A percentile compares a stretch with the other conserved stretches of the same genome.
Conservation (phyloP, 2,797 vertebrate genomes). For the Perodicticus potto region DNA sequence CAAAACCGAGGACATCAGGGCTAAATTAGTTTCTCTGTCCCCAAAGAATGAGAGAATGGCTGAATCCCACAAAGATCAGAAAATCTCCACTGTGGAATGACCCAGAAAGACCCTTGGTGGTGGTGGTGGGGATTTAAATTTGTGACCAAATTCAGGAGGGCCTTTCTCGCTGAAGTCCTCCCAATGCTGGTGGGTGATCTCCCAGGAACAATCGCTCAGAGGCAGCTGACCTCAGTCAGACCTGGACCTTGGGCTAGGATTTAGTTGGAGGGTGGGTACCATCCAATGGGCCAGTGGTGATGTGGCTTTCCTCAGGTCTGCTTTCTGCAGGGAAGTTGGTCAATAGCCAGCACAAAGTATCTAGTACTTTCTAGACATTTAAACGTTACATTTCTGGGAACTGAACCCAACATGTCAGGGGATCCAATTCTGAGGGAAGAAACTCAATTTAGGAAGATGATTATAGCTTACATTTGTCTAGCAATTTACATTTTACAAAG, state of each 20-base stretch:
- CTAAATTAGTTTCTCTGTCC: neutral
- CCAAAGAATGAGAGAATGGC: neutral
- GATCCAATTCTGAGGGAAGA: slow-evolving; percentile 45
- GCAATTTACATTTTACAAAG: slow-evolving; percentile 38
- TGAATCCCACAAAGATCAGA: neutral
- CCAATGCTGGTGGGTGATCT: neutral
- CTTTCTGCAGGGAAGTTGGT: neutral
- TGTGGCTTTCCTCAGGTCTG: neutral
- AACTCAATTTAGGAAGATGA: slow-evolving; percentile 53
- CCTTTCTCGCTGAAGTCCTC: neutral
- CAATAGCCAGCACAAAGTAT: neutral
- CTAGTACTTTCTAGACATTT: slow-evolving; percentile 32
- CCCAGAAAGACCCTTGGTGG: neutral
- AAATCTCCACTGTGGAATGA: neutral
- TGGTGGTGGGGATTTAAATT: neutral
- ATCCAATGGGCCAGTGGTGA: too few relatives aligned
- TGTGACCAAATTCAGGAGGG: neutral
- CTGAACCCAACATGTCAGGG: slow-evolving; percentile 17
- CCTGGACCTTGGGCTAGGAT: neutral
- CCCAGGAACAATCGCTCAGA: neutral
- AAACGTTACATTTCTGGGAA: slow-evolving; percentile 58
- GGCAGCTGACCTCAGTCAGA: neutral
- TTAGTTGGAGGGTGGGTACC: neutral
- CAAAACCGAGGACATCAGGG: neutral
- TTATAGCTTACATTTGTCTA: slow-evolving; percentile 13